A percentile compares a stretch with the other conserved stretches of the same genome.
phyloP scores from a whole-genome alignment of 2,888 invertebrate species.

The Cloeon dipterum region DNA sequence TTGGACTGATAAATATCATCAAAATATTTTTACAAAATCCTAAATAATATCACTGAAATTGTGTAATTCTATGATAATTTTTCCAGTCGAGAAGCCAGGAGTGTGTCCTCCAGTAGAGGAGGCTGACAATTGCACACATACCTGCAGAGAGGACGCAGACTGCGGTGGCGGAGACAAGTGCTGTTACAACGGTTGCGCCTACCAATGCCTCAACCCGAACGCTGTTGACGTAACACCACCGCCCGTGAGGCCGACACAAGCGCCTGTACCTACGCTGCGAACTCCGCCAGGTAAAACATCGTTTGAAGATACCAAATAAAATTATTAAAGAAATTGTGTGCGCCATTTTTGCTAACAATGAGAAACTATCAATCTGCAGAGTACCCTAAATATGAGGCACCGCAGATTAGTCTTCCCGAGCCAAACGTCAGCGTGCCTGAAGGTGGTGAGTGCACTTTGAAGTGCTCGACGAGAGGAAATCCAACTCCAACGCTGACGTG shows the following conservation, averaged over 20 bases:
- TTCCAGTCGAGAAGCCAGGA: slow-evolving; percentile 41
- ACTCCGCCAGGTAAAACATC: too few relatives aligned
- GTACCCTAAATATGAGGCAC: too few relatives aligned
- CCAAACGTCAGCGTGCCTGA: slow-evolving; percentile 31
- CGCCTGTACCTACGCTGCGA: not conserved
- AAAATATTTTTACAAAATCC: too few relatives aligned
- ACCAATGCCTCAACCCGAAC: slow-evolving; percentile 50
- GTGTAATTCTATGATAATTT: too few relatives aligned
- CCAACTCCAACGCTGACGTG: slow-evolving; percentile 58
- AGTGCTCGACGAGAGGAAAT: slow-evolving; percentile 51
- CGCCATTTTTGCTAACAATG: too few relatives aligned
- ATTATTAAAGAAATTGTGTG: too few relatives aligned
- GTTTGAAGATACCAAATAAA: too few relatives aligned
- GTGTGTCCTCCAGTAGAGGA: slow-evolving; percentile 29
- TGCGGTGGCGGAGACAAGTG: slow-evolving; percentile 48
- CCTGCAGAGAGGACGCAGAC: slow-evolving; percentile 54
- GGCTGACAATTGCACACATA: slow-evolving; percentile 33
- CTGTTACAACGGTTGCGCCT: slow-evolving; percentile 72
- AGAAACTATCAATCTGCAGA: too few relatives aligned
- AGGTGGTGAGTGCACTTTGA: slow-evolving; percentile 48
- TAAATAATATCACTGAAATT: too few relatives aligned
- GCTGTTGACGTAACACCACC: slow-evolving; percentile 8
- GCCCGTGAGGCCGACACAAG: not conserved
- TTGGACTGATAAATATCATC: too few relatives aligned
- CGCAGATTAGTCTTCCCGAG: slow-evolving; percentile 11